Percentiles rank a stretch among this genome's conserved stretches.
phyloP scores from a whole-genome alignment of 2,113 vertebrate genomes.

The Chunga burmeisteri region DNA sequence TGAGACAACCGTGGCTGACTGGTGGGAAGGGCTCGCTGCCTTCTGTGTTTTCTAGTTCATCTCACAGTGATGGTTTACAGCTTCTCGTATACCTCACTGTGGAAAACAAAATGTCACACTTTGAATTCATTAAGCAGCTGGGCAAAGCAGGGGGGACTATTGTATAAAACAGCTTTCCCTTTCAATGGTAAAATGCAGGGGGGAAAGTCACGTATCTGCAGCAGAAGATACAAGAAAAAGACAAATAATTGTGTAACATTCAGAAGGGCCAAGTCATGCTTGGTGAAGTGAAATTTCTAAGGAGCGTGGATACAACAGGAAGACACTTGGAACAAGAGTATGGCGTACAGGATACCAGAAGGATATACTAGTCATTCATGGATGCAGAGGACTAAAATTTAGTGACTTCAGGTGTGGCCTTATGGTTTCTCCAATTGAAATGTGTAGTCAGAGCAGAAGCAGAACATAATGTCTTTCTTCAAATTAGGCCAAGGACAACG shows the following conservation, averaged over 20 bases:
- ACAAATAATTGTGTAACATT: background rate
- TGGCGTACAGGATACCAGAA: background rate
- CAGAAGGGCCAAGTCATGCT: background rate
- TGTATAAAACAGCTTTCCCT: too few species aligned
- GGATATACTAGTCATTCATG: background rate
- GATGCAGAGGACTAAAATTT: background rate
- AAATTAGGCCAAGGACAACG: slow-evolving; percentile 20
- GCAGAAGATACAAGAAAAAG: background rate
- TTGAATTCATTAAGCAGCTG: slow-evolving; percentile 18
- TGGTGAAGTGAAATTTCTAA: background rate
- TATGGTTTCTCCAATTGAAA: background rate
- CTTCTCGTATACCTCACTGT: background rate
- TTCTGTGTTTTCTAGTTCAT: slow-evolving; percentile 4
- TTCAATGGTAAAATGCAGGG: background rate
- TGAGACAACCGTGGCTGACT: background rate
- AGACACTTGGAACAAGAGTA: background rate
- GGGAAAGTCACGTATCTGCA: background rate
- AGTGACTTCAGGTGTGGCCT: background rate
- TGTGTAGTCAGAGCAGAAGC: background rate
- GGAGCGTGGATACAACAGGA: background rate
- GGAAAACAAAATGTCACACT: slow-evolving; percentile 37
- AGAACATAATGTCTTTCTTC: background rate
- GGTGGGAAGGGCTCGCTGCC: background rate
- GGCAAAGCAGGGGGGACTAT: background rate
- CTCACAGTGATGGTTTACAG: background rate